A percentile compares a stretch with the other conserved stretches of the same genome.
Evolutionary conservation across 2,113 vertebrate genomes (phyloP).

Genomic region (Calidris pugnax): DNA sequence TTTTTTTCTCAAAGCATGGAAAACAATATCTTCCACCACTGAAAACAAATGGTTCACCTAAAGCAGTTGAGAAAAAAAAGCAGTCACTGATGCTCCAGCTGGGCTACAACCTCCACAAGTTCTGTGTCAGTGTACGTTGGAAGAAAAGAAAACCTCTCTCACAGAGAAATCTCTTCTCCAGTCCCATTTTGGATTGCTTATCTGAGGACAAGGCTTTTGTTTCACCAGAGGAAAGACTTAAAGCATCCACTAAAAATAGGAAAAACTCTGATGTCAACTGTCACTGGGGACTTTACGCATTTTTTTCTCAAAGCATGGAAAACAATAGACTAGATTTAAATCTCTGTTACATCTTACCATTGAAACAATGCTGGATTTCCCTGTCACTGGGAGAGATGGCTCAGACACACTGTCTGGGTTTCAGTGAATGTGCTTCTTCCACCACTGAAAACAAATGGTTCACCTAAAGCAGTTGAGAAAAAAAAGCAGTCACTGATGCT

Average conservation of each 20-base stretch:
- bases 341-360: neutral
- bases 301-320: neutral
- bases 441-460: neutral
- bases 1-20: no score
- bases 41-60: neutral
- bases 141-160: neutral
- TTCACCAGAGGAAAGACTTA: neutral
- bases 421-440: neutral
- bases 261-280: neutral
- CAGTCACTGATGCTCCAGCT: neutral
- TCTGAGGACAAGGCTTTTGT: neutral
- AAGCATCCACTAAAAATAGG: neutral
- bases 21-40: neutral
- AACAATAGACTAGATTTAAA: neutral
- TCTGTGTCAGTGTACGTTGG: accelerated
- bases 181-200: neutral
- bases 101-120: neutral
- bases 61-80: neutral
- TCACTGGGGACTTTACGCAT: neutral
- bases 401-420: neutral
- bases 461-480: neutral
- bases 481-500: neutral
- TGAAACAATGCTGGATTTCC: neutral
- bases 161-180: neutral
- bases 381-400: neutral